These are phyloP conservation scores for Numenius arquata DNA, from an alignment of 2,113 vertebrate species.

Conservation along the genomic window DNA sequence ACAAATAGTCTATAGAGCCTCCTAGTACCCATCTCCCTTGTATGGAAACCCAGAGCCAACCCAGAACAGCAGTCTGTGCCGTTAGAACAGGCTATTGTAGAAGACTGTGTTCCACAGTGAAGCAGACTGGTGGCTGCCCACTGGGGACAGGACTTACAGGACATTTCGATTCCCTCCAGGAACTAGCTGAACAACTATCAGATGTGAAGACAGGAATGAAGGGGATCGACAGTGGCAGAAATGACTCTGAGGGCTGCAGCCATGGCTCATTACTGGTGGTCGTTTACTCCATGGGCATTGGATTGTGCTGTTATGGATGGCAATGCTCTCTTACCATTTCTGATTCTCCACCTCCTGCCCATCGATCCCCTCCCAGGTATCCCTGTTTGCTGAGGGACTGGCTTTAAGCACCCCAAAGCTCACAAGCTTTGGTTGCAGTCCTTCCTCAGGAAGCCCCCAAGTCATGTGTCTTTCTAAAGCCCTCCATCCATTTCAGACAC, in stretches of 20 bases:
- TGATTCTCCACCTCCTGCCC: neutral
- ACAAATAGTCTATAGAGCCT: neutral
- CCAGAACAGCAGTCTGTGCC: neutral
- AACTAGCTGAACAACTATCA: accelerated
- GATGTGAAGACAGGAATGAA: neutral
- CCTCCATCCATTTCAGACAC: neutral
- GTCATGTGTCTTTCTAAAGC: neutral
- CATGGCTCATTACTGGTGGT: accelerated
- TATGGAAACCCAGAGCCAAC: neutral
- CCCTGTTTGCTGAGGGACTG: neutral
- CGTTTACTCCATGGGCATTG: neutral
- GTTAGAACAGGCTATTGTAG: accelerated
- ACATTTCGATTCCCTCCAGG: neutral
- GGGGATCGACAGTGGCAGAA: neutral
- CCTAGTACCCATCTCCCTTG: neutral
- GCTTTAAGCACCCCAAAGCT: neutral
- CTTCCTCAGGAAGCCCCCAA: neutral
- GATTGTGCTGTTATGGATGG: accelerated
- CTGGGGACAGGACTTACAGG: accelerated
- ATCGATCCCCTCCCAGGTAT: neutral
- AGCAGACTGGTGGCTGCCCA: neutral
- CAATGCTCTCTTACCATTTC: neutral
- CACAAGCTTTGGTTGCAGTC: neutral
- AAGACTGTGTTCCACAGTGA: neutral
- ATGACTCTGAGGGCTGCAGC: neutral